These are phyloP conservation scores for Drosophila colorata DNA, from an alignment of 2,888 invertebrate genomes.

Conservation along the genomic window DNA sequence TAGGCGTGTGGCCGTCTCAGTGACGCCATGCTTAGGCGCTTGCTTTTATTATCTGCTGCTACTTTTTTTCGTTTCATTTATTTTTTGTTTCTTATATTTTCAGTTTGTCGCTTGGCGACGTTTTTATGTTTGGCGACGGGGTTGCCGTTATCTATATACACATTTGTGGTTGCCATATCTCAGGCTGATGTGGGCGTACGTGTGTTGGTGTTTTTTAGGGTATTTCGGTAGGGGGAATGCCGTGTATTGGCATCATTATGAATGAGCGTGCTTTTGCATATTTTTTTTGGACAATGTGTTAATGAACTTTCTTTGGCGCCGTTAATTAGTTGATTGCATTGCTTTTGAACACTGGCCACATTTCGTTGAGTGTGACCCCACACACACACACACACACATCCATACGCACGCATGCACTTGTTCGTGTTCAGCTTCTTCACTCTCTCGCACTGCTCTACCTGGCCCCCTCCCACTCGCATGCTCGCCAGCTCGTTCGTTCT, in stretches of 20 bases:
- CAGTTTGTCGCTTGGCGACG: conserved; percentile 65
- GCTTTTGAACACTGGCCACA: conserved; percentile 51
- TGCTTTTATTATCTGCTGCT: conserved; percentile 67
- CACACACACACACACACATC: conserved; percentile 5
- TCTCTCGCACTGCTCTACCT: conserved; percentile 37
- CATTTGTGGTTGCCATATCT: conserved; percentile 59
- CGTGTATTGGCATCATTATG: conserved; percentile 58
- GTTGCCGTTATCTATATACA: conserved; percentile 71
- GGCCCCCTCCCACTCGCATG: conserved; percentile 29
- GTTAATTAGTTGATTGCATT: conserved; percentile 54
- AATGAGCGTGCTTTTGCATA: conserved; percentile 57
- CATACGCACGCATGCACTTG: conserved; percentile 61
- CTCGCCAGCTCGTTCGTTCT: conserved; percentile 28
- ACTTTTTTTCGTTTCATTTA: conserved; percentile 32
- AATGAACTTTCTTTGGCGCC: conserved; percentile 59
- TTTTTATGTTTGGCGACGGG: conserved; percentile 65
- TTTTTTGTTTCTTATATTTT: conserved; percentile 35
- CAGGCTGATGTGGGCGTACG: conserved; percentile 21
- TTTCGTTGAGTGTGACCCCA: conserved; percentile 53
- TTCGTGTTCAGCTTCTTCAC: conserved; percentile 52
- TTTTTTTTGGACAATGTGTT: conserved; percentile 55
- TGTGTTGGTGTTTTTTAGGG: conserved; percentile 23
- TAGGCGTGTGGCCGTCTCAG: conserved; percentile 56
- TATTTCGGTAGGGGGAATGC: not conserved
- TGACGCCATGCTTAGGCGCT: conserved; percentile 77